These are phyloP conservation scores for Ctenochaetus hawaiiensis DNA, from an alignment of 2,797 vertebrate species.

Conservation along the genomic window DNA sequence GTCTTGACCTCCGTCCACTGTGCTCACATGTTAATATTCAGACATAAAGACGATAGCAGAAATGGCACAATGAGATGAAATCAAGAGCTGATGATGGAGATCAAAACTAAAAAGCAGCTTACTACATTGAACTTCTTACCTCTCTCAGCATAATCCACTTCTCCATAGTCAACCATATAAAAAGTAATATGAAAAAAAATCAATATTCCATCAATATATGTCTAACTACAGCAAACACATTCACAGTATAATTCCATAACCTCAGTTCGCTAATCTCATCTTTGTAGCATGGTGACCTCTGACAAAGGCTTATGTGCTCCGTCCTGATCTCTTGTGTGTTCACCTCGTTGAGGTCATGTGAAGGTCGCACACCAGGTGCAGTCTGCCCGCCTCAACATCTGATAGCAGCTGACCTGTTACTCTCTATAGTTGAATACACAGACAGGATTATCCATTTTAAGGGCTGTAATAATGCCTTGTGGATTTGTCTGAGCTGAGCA, in stretches of 20 bases:
- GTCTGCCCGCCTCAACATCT: slow-evolving; percentile 33
- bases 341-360: slow-evolving; percentile 13
- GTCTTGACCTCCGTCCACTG: not conserved
- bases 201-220: too few relatives aligned
- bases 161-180: too few relatives aligned
- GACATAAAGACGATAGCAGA: not conserved
- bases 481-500: slow-evolving; percentile 15
- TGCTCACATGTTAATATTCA: not conserved
- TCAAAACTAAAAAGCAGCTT: too few relatives aligned
- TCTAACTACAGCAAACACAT: too few relatives aligned
- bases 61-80: not conserved
- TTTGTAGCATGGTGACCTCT: slow-evolving; percentile 25
- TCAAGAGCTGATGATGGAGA: not conserved
- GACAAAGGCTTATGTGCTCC: not conserved
- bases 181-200: too few relatives aligned
- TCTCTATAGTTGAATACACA: slow-evolving; percentile 19
- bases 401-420: slow-evolving; percentile 50
- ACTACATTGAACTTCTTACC: too few relatives aligned
- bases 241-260: not conserved
- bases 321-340: slow-evolving; percentile 33
- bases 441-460: slow-evolving; percentile 45
- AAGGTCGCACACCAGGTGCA: slow-evolving; percentile 11
- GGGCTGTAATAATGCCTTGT: slow-evolving; percentile 14
- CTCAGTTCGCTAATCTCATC: slow-evolving; percentile 14
- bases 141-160: too few relatives aligned